A percentile compares a stretch with the other conserved stretches of the same genome.
Conservation (phyloP, 1,140 invertebrate species). For the Polyergus mexicanus region DNA sequence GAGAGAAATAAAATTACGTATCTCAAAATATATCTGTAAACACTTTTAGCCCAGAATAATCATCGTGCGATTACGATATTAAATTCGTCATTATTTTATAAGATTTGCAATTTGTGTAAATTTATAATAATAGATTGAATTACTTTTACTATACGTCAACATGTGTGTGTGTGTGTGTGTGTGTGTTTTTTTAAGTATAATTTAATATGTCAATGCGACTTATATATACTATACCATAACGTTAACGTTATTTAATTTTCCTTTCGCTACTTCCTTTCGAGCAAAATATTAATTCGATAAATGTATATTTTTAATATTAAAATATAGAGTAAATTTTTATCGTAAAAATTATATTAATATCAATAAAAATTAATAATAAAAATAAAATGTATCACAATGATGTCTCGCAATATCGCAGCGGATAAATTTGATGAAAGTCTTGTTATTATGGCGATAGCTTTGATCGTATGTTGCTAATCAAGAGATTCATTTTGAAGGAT, state of each 20-base stretch:
- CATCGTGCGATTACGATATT: not conserved
- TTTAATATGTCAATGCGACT: not conserved
- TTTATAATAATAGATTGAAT: not conserved
- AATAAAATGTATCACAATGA: not conserved
- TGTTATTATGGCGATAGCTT: not conserved
- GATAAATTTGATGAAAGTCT: not conserved
- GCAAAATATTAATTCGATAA: too few species aligned
- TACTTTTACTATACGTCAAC: not conserved
- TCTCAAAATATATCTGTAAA: not conserved
- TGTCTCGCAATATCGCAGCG: not conserved
- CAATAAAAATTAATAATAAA: not conserved
- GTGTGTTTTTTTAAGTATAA: not conserved
- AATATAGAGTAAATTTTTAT: not conserved
- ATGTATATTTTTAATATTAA: too few species aligned
- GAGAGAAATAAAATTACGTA: too few species aligned
- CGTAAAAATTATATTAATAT: constrained; percentile 4
- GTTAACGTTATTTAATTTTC: not conserved
- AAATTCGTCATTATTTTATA: not conserved
- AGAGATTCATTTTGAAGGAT: constrained; percentile 40
- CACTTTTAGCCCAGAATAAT: constrained; percentile 7
- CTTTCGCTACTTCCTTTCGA: not conserved
- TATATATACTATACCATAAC: not conserved
- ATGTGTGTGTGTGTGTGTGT: too few species aligned
- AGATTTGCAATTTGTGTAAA: constrained; percentile 3
- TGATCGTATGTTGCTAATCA: constrained; percentile 23